These are phyloP conservation scores for Pleuronectes platessa DNA, from an alignment of 2,113 vertebrate genomes.

Conservation along the genomic window DNA sequence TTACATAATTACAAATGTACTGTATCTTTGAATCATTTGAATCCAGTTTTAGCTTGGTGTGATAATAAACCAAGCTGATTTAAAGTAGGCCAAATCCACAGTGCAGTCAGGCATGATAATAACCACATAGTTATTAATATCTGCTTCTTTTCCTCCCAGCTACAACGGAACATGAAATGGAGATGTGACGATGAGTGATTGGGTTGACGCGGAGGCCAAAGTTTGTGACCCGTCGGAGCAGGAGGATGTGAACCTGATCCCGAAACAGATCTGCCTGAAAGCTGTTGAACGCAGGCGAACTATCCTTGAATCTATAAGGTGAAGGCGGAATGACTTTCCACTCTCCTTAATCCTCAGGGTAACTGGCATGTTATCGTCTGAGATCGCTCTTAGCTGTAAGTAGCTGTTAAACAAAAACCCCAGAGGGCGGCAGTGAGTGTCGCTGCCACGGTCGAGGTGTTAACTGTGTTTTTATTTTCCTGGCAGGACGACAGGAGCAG, in stretches of 20 bases:
- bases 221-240: constrained; percentile 86
- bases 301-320: constrained; percentile 89
- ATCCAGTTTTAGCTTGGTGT: background rate
- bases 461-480: constrained; percentile 48
- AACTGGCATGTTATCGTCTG: constrained; percentile 42
- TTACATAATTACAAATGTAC: background rate
- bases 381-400: constrained; percentile 33
- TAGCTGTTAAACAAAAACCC: constrained; percentile 35
- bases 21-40: constrained; percentile 1
- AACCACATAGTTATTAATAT: background rate
- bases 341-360: constrained; percentile 47
- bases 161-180: too few species aligned
- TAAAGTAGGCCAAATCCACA: constrained; percentile 17
- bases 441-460: constrained; percentile 38
- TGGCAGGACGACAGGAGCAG: constrained; percentile 86
- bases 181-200: too few species aligned
- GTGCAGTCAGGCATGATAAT: background rate
- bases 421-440: constrained; percentile 14
- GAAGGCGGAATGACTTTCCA: constrained; percentile 36
- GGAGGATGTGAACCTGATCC: constrained; percentile 89
- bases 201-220: constrained; percentile 85
- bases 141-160: background rate
- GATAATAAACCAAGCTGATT: constrained; percentile 1
- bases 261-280: constrained; percentile 90
- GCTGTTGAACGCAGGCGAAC: constrained; percentile 91